These are phyloP conservation scores for Pseudopipra pipra DNA, from an alignment of 2,113 vertebrate species.

Conservation along the genomic window DNA sequence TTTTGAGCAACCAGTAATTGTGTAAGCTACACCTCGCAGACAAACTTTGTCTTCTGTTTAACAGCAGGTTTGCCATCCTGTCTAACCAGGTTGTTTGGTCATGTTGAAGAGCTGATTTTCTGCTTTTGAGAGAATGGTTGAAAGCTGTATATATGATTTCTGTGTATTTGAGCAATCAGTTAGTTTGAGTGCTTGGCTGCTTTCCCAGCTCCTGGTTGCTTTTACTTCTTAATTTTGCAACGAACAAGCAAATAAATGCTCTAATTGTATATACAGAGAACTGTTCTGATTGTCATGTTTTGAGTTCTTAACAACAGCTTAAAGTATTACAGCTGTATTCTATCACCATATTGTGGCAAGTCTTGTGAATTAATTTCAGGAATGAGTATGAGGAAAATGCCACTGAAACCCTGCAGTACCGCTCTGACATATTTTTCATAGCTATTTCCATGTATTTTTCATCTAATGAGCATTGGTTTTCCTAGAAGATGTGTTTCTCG, in stretches of 20 bases:
- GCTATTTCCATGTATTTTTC: not conserved
- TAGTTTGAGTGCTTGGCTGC: constrained; percentile 50
- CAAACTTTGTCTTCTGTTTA: not conserved
- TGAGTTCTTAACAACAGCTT: constrained; percentile 45
- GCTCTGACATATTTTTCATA: constrained; percentile 4
- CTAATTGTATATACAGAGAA: constrained; percentile 3
- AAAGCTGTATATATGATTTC: constrained; percentile 42
- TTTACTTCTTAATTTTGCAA: constrained; percentile 37
- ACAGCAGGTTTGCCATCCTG: not conserved
- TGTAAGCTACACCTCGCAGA: not conserved
- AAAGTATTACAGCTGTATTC: constrained; percentile 21
- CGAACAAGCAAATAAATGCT: constrained; percentile 44
- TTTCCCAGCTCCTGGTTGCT: constrained; percentile 34
- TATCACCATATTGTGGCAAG: constrained; percentile 32
- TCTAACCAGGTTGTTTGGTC: constrained; percentile 22
- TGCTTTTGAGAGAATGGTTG: constrained; percentile 48
- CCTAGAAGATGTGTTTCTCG: not conserved
- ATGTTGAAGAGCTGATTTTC: constrained; percentile 32
- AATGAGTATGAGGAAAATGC: not conserved
- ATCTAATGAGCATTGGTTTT: not conserved
- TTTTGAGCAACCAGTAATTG: not conserved
- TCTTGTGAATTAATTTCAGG: constrained; percentile 49
- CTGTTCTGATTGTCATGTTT: constrained; percentile 51
- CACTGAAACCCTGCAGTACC: not conserved
- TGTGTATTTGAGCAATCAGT: constrained; percentile 42